A percentile compares a stretch with the other conserved stretches of the same genome.
phyloP scores from a whole-genome alignment of 1,140 invertebrate genomes.

The Varroa destructor region DNA sequence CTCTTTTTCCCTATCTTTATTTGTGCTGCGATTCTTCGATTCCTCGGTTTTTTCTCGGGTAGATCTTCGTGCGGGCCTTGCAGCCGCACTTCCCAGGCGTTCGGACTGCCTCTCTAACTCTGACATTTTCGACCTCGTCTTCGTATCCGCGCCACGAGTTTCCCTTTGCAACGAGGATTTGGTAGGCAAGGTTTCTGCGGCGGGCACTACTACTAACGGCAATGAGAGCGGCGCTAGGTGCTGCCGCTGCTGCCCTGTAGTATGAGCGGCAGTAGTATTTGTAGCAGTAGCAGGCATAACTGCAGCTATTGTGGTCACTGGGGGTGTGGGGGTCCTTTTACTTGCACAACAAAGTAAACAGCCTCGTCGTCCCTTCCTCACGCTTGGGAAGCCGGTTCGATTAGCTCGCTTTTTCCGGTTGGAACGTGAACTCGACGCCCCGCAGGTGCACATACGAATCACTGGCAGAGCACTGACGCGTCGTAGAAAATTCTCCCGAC shows the following conservation, averaged over 20 bases:
- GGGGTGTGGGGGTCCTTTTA: background rate
- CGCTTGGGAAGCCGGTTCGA: conserved; percentile 12
- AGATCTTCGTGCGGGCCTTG: no score
- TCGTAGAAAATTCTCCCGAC: conserved; percentile 14
- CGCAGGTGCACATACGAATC: conserved; percentile 14
- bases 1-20: no score
- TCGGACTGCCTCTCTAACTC: background rate
- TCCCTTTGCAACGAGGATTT: no score
- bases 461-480: conserved; percentile 14
- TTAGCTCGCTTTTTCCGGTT: conserved; percentile 23
- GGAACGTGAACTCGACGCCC: conserved; percentile 1
- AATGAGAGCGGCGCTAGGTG: no score
- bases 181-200: no score
- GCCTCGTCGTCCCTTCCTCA: background rate
- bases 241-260: no score
- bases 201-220: no score
- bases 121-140: background rate
- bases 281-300: background rate
- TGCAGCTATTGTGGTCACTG: no score
- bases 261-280: no score
- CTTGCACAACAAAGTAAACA: conserved; percentile 8
- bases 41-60: no score
- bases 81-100: background rate
- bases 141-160: no score
- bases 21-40: no score